A percentile compares a stretch with the other conserved stretches of the same genome.
Evolutionary conservation across 2,797 vertebrate genomes (phyloP).

Genomic region (Podarcis siculus): DNA sequence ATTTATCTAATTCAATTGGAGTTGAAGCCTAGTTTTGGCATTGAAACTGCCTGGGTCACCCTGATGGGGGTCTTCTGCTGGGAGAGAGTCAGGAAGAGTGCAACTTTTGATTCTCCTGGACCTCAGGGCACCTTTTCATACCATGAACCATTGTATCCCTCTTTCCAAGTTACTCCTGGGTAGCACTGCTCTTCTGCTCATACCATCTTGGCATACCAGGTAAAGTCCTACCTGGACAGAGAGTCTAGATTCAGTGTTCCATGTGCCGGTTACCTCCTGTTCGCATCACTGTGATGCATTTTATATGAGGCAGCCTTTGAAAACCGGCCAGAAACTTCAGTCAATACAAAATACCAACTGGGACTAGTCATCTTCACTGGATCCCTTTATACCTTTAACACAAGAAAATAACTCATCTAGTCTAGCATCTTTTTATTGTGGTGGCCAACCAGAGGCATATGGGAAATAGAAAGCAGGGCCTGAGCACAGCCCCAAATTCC

Average conservation of each 20-base stretch:
- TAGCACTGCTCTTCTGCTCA: neutral
- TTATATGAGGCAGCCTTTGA: neutral
- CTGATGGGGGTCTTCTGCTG: neutral
- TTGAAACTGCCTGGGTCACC: neutral
- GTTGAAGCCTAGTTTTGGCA: neutral
- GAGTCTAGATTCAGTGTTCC: neutral
- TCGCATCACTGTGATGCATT: neutral
- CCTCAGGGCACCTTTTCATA: neutral
- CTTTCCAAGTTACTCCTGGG: neutral
- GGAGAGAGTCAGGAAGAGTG: neutral
- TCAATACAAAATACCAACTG: neutral
- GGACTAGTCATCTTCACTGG: too few species aligned
- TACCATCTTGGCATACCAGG: neutral
- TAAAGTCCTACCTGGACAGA: too few species aligned
- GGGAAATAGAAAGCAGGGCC: too few species aligned
- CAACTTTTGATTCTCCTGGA: neutral
- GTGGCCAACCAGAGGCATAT: too few species aligned
- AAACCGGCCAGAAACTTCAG: neutral
- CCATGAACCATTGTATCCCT: neutral
- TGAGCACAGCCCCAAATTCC: too few species aligned
- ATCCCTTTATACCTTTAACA: too few species aligned
- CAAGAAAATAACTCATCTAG: too few species aligned
- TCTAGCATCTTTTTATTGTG: too few species aligned
- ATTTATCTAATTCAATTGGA: neutral
- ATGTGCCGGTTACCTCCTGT: neutral